Evolutionary conservation across 23 tunicate species (phyloP), one percentile per base, ranked within the genome.

Genomic region (Trididemnum miniatum): DNA sequence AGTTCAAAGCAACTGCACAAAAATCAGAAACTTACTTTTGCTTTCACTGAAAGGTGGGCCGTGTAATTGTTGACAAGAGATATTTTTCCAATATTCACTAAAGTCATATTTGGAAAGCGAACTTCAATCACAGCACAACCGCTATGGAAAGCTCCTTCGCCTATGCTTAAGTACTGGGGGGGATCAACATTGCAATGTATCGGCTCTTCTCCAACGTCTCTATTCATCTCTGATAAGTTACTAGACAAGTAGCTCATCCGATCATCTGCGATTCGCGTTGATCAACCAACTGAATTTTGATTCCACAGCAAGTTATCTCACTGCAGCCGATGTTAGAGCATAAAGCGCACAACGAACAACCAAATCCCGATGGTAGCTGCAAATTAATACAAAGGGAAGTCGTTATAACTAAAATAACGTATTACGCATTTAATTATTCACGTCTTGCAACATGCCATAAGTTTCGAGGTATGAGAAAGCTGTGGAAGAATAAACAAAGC

Each of bases 101-200:
- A n/a, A 2, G 87, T 71, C 73, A 65, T 77, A 75, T 81, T 91
- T 18, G 97, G 97, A 65, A 91, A 91, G 0, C 60, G 1, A 24
- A 91, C 86, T 40, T 91, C 97, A 28, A 85, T 82, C 7, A 86
- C 84, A 59, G 86, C 83, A 76, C 97, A 91, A 29, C 97, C 97
- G 65, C 83, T 80, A 50, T 86, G 83, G 62, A 91, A 81, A 25
- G 0, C 38, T 4, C 78, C 62, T 9, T 82, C 77, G 20, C 97
- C 97, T 60, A 91, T 85, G 40, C 65, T 49, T 18, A 91, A 31
- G 44, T 64, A 74, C 63, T 85, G 83, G 0, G 90, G 83, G 20
- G 87, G 79, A 29, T 77, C 83, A 12, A 91, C 39, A 25, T 50
- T 77, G 75, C 97, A 91, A 27, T 31, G 18, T 2, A 91, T 51